A percentile compares a stretch with the other conserved stretches of the same genome.
Conservation (phyloP, 2,113 vertebrate species). For the Oophaga pumilio region DNA sequence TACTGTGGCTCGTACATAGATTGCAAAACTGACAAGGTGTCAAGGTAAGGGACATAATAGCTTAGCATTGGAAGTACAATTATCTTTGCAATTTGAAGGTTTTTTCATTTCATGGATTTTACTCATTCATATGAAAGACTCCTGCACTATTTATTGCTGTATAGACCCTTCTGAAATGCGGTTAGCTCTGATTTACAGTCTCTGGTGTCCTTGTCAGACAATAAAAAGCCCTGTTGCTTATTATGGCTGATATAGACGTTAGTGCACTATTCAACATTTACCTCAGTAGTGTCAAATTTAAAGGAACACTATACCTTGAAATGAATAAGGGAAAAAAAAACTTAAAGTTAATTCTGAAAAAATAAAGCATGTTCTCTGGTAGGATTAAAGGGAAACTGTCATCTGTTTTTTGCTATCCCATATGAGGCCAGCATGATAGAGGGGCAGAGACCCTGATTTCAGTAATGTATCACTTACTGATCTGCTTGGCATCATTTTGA, state of each 20-base stretch:
- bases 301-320: not conserved
- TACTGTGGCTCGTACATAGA: not conserved
- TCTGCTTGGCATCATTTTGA: too few species aligned
- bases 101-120: not conserved
- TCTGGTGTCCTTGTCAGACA: not conserved
- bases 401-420: too few species aligned
- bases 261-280: not conserved
- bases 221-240: not conserved
- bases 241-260: not conserved
- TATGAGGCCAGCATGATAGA: too few species aligned
- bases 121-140: not conserved
- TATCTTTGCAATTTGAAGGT: not conserved
- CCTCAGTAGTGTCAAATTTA: not conserved
- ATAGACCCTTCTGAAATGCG: not conserved
- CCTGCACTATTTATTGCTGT: not conserved
- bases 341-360: not conserved
- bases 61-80: not conserved
- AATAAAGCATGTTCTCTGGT: not conserved
- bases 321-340: not conserved
- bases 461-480: too few species aligned
- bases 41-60: not conserved
- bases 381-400: not conserved
- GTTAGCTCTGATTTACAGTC: not conserved
- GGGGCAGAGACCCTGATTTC: too few species aligned
- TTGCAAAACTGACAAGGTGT: not conserved